These are phyloP conservation scores for Microtus agrestis DNA, from an alignment of 2,797 vertebrate species.

Conservation along the genomic window DNA sequence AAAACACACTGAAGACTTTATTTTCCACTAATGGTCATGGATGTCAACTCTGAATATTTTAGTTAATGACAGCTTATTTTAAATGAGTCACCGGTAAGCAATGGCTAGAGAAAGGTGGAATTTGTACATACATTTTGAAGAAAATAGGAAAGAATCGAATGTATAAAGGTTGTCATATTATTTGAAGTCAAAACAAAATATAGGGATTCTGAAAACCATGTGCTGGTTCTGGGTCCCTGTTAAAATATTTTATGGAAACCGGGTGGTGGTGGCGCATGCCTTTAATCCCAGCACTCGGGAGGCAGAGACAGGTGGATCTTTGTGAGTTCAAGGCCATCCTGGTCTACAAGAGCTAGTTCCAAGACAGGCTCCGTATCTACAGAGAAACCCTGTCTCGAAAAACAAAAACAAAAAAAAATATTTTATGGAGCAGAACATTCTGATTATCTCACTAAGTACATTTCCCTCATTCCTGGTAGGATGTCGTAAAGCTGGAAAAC, in stretches of 20 bases:
- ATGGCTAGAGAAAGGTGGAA: slow-evolving; percentile 21
- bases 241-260: slow-evolving; percentile 65
- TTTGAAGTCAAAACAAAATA: slow-evolving; percentile 63
- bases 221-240: slow-evolving; percentile 29
- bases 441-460: slow-evolving; percentile 28
- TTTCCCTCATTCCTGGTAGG: slow-evolving; percentile 9
- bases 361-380: no score
- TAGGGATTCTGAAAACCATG: slow-evolving; percentile 8
- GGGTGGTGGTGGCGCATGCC: no score
- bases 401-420: no score
- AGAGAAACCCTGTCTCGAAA: no score
- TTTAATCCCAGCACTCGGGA: no score
- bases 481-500: slow-evolving; percentile 11
- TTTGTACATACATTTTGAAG: slow-evolving; percentile 37
- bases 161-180: slow-evolving; percentile 53
- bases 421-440: slow-evolving; percentile 27
- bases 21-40: slow-evolving; percentile 31
- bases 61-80: slow-evolving; percentile 54
- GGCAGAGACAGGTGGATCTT: no score
- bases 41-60: slow-evolving; percentile 38
- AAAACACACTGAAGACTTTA: slow-evolving; percentile 16
- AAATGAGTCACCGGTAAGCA: slow-evolving; percentile 53
- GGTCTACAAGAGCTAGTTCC: no score
- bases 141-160: slow-evolving; percentile 28
- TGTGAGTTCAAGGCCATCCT: no score